Evolutionary conservation across 2,888 invertebrate genomes (phyloP).

Genomic region (Marasmarcha lunaedactyla): DNA sequence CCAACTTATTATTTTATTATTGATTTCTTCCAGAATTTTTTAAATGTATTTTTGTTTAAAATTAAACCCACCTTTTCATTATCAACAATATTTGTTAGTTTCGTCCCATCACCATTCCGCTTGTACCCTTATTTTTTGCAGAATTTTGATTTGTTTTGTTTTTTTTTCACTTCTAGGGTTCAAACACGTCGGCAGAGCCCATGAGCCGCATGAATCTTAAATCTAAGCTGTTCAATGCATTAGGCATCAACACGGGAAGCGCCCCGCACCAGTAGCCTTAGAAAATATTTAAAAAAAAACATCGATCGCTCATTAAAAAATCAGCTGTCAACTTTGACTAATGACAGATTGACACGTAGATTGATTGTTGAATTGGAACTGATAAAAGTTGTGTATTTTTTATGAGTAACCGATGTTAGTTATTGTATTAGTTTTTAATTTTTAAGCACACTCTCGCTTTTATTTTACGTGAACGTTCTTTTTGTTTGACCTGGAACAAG

Average conservation of each 20-base stretch:
- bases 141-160: conserved; percentile 43
- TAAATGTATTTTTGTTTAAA: too few relatives aligned
- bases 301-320: conserved; percentile 20
- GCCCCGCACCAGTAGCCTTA: conserved; percentile 55
- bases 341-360: too few relatives aligned
- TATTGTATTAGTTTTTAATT: conserved; percentile 12
- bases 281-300: conserved; percentile 19
- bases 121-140: conserved; percentile 22
- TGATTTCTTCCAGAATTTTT: too few relatives aligned
- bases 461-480: conserved; percentile 21
- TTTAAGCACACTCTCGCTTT: conserved; percentile 29
- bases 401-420: conserved; percentile 7
- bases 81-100: too few relatives aligned
- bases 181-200: conserved; percentile 76
- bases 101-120: neutral
- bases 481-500: conserved; percentile 12
- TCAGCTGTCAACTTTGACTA: too few relatives aligned
- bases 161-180: conserved; percentile 69
- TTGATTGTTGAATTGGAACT: too few relatives aligned
- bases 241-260: conserved; percentile 81
- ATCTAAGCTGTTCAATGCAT: conserved; percentile 87
- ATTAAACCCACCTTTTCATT: too few relatives aligned
- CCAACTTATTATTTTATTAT: conserved; percentile 12
- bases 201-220: conserved; percentile 81
- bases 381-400: conserved; percentile 11